Base-by-base conservation (phyloP, 53 echinoderm and acorn worm genomes). In the Paracentrotus lividus region DNA sequence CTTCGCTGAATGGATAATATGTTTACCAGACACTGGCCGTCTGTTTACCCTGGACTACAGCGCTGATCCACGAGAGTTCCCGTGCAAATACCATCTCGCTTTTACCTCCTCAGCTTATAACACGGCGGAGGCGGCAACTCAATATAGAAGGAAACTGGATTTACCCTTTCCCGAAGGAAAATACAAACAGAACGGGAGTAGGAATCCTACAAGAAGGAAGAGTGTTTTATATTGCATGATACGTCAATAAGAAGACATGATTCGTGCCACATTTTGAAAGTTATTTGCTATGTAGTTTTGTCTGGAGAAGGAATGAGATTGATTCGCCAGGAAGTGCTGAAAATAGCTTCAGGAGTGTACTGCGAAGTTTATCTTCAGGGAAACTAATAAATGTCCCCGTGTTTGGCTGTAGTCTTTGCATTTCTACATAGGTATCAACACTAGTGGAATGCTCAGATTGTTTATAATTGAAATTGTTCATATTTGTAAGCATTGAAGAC, bases 11-110 rank as follows among this genome's bases (percentile, higher is more conserved):
- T 89, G 89, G 89, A 42, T 89, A 64, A 89, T 61, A 60, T 89
- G 89, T 89, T 89, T 89, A 89, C 89, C 89, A 89, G 89, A 89
- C 64, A 60, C 65, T 61, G 89, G n/a, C 26, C 44, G 36, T 14
- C 44, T 89, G 64, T 89, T 89, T 89, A 24, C 89, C 89, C 89
- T 26, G 60, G 64, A 58, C 89, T 61, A 64, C 36, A 89, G 89
- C 38, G 43, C 42, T 64, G 89, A 58, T 43, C 65, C 64, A 55
- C 65, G 42, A 24, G 60, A 58, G 89, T 61, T 89, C 20, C 15
- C 89, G 89, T 55, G 64, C 64, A 89, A 89, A 89, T 58, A 89
- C n/a, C 60, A 64, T 6, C 64, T 43, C 44, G 45, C 59, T 43
- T 89, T 81, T 81, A 81, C 47, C 8, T 10, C 81, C 81, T 81